Percentiles rank a stretch among this genome's conserved stretches.
Evolutionary conservation across 2,113 vertebrate genomes (phyloP).

Genomic region (Antidorcas marsupialis): DNA sequence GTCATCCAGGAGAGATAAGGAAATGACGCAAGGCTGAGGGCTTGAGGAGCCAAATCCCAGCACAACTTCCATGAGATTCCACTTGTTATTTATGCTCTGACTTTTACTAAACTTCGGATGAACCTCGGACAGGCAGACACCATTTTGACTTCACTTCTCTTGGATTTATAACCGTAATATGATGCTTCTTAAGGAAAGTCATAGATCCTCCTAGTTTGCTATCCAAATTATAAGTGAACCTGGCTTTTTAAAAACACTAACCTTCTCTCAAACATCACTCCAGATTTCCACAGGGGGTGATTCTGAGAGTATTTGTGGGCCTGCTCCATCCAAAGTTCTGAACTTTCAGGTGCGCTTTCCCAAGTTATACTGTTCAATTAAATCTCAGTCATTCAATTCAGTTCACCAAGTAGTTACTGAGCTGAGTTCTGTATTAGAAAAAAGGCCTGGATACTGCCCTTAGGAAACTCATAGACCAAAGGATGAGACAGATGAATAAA

Average conservation of each 20-base stretch:
- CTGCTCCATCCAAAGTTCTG: background rate
- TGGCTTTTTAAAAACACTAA: background rate
- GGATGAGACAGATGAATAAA: slow-evolving; percentile 20
- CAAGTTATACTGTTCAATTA: background rate
- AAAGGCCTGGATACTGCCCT: background rate
- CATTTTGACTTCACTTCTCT: background rate
- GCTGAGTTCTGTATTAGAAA: slow-evolving; percentile 7
- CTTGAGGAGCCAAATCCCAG: background rate
- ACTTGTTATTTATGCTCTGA: background rate
- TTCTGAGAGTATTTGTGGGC: background rate
- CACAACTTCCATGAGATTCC: background rate
- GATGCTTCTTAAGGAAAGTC: background rate
- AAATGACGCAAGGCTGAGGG: background rate
- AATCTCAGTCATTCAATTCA: background rate
- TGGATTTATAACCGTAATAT: background rate
- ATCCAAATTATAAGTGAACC: background rate
- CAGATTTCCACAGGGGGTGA: background rate
- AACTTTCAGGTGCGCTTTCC: background rate
- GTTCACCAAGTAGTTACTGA: slow-evolving; percentile 38
- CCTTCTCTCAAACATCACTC: background rate
- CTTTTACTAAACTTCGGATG: background rate
- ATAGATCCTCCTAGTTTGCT: background rate
- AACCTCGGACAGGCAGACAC: background rate
- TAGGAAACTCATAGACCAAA: background rate
- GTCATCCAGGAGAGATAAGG: slow-evolving; percentile 4